Evolutionary conservation across 2,113 vertebrate genomes (phyloP), one percentile per base, ranked within the genome.

Genomic region (Lanius collurio): DNA sequence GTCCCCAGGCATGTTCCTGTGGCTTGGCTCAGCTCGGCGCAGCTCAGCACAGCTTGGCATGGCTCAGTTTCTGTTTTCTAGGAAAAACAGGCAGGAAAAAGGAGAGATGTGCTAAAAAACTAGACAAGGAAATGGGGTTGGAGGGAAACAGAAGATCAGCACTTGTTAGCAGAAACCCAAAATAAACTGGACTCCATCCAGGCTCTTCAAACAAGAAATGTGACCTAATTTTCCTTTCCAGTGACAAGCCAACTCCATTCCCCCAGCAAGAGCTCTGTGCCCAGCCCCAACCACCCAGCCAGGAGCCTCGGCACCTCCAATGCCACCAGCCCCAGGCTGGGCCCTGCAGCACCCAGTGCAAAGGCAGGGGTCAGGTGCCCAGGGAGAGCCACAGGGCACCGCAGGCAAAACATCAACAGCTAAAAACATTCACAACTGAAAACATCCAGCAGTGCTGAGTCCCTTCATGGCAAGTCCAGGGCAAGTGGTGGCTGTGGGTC

Each of bases 41-140:
- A 8, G 68, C 60, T n/a, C 3, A 1, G 52, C 12, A 8, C 24
- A 17, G 31, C 65, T 60, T 0, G 0, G 33, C 6, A 5, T 24
- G 27, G 41, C 65, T 69, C 41, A 11, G 63, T 37, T 62, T 53
- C 56, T 47, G 47, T 44, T 87, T 82, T 89, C 15, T 5, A 87
- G 82, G 81, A 90, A 92, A 90, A 85, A 23, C 65, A 63, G 31
- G 41, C 6, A 19, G 30, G 50, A 47, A 68, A 87, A 78, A 90
- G 22, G 28, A 83, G 63, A 55, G 94, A 65, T 11, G 22, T 27
- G 88, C 41, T 14, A 5, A 49, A 75, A 67, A 55, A 27, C 20
- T 42, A 74, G 41, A 18, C 21, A 50, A 59, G 64, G 81, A 89
- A 93, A 79, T 16, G 33, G 53, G 37, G 39, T 53, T 37, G 79